A percentile compares a stretch with the other conserved stretches of the same genome.
Conservation (phyloP, 1,140 invertebrate genomes). For the Hormaphis cornu region DNA sequence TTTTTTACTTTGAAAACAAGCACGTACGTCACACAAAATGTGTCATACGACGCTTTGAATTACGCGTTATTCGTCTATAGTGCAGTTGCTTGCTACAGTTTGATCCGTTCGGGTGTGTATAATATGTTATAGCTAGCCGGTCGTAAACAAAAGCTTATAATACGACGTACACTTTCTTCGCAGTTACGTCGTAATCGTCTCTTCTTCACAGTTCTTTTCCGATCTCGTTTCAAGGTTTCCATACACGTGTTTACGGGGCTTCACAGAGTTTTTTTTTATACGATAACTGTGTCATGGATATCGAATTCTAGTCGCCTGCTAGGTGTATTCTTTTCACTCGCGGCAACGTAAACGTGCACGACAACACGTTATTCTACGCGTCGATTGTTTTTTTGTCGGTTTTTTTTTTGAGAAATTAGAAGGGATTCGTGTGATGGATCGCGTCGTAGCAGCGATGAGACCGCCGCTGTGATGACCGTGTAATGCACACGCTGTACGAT, state of each 20-base stretch:
- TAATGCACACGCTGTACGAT: not conserved
- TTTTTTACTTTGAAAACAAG: no score
- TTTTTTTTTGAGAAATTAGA: no score
- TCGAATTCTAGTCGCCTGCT: not conserved
- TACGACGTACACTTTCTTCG: not conserved
- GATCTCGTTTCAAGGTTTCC: constrained; percentile 6
- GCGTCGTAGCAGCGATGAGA: no score
- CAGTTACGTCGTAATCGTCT: not conserved
- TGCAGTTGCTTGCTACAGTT: no score
- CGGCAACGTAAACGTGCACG: not conserved
- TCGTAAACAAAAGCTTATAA: not conserved
- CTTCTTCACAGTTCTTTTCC: not conserved
- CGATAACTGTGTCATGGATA: constrained; percentile 9
- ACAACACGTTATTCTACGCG: not conserved
- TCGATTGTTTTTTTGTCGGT: constrained; percentile 7
- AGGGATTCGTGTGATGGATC: not conserved
- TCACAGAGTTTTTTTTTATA: not conserved
- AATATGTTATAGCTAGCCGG: no score
- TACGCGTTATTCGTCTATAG: no score
- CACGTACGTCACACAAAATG: no score
- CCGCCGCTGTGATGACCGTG: no score
- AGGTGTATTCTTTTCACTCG: not conserved
- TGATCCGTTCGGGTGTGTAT: no score
- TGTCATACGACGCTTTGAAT: no score
- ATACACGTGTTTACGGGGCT: not conserved